A percentile compares a stretch with the other conserved stretches of the same genome.
Conservation (phyloP, 2,888 invertebrate species). For the Tiliacea citrago region DNA sequence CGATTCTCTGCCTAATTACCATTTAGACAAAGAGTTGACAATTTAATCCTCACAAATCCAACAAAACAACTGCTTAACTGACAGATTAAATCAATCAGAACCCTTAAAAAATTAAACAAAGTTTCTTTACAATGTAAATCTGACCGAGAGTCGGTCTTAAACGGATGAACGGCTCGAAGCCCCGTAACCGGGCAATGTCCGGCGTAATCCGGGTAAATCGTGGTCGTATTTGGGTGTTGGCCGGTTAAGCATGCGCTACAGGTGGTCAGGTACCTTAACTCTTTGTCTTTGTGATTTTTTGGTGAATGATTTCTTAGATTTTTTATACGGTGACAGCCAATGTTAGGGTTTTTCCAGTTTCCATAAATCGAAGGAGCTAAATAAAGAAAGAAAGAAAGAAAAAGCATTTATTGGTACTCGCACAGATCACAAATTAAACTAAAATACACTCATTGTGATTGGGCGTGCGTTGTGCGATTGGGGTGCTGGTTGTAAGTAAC, state of each 20-base stretch:
- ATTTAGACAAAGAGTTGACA: constrained; percentile 32
- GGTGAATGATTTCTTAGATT: constrained; percentile 38
- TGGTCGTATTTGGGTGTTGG: constrained; percentile 54
- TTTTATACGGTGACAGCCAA: neutral
- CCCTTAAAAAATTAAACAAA: constrained; percentile 49
- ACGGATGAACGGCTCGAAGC: constrained; percentile 46
- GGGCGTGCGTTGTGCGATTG: too few species aligned
- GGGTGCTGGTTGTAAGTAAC: too few species aligned
- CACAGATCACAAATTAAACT: too few species aligned
- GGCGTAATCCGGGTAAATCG: constrained; percentile 64
- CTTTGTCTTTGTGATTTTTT: constrained; percentile 50
- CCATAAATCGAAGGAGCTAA: too few species aligned
- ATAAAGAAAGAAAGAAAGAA: too few species aligned
- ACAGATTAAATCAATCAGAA: constrained; percentile 31
- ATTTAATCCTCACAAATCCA: constrained; percentile 23
- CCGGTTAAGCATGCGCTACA: constrained; percentile 60
- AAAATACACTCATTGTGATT: too few species aligned
- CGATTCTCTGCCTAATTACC: constrained; percentile 33
- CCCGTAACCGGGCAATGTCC: constrained; percentile 60
- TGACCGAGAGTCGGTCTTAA: constrained; percentile 51
- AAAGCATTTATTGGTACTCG: too few species aligned
- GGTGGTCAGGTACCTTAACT: constrained; percentile 51
- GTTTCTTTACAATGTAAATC: constrained; percentile 55
- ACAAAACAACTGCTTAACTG: constrained; percentile 22
- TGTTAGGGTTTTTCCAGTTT: too few species aligned